phyloP scores from a whole-genome alignment of 2,113 vertebrate species.

The Corythornis madagascariensis region DNA sequence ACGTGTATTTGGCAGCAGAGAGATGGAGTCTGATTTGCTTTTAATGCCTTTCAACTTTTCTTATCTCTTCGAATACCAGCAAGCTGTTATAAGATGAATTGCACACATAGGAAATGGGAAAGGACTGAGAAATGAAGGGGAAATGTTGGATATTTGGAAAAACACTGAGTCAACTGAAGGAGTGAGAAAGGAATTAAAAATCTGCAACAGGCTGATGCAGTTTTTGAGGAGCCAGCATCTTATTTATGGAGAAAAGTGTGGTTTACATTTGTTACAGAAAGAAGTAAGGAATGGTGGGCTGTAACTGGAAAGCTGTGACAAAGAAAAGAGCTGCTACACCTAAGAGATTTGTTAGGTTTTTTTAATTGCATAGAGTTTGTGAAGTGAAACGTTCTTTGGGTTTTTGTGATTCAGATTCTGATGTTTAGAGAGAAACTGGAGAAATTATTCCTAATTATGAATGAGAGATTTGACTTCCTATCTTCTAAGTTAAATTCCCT shows the following conservation, averaged over 20 bases:
- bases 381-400: not conserved
- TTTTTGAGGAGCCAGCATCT: not conserved
- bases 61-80: not conserved
- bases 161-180: not conserved
- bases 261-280: not conserved
- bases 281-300: not conserved
- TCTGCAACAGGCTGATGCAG: not conserved
- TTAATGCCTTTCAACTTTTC: not conserved
- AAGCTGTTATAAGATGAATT: not conserved
- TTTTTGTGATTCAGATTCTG: not conserved
- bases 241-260: not conserved
- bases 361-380: not conserved
- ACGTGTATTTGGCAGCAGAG: not conserved
- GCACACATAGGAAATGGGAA: not conserved
- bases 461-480: not conserved
- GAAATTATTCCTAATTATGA: not conserved
- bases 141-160: not conserved
- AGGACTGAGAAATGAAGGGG: not conserved
- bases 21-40: not conserved
- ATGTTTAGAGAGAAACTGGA: not conserved
- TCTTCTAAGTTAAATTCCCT: not conserved
- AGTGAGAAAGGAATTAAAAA: not conserved
- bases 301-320: not conserved
- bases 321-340: not conserved
- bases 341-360: not conserved